Base-by-base conservation (phyloP, 2,113 vertebrate genomes). In the Pituophis catenifer region DNA sequence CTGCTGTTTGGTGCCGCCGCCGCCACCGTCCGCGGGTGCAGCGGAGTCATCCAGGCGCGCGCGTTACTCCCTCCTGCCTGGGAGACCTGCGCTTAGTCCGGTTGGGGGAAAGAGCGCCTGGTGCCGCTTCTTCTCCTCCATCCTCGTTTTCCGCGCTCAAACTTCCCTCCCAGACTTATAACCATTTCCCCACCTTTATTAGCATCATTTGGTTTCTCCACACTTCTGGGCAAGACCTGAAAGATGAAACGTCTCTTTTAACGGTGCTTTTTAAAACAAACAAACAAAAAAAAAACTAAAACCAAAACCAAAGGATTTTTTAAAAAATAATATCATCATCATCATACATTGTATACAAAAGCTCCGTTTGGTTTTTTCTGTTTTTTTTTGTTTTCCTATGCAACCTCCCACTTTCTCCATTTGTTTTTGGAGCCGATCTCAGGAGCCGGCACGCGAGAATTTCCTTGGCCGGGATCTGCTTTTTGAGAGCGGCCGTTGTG, bases 1-100 rank as follows among this genome's bases (percentile, higher is more conserved):
- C 93, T 65, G 90, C 95, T 85, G 96, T 94, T 96, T 59, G 86
- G 75, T 21, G 50, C 58, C 7, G n/a, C 50, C 29, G 29, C 48
- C 38, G 38, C 38, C 15, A 52, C n/a, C 23, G 54, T 11, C 23
- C 89, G 58, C 57, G 90, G 50, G 89, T 8, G 65, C 54, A 9
- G 62, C 81, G 55, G 81, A 33, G 23, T 21, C 62, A 8, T 21
- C 13, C 70, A 53, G 21, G 10, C 19, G 58, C 33, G 59, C 38
- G 65, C n/a, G 62, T 1, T 53, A 21, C 15, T 44, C 2, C 54
- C 86, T n/a, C 48, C 65, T 29, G 55, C 75, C 54, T 44, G 89
- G 5, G 23, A 52, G 5, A 70, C 1, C 52, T 17, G 86, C 33
- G 3, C 33, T 21, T 19, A 21, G 70, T 21, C 70, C 70, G 52